A percentile compares a stretch with the other conserved stretches of the same genome.
Conservation (phyloP, 1,140 invertebrate species). For the Calliopsis andreniformis region DNA sequence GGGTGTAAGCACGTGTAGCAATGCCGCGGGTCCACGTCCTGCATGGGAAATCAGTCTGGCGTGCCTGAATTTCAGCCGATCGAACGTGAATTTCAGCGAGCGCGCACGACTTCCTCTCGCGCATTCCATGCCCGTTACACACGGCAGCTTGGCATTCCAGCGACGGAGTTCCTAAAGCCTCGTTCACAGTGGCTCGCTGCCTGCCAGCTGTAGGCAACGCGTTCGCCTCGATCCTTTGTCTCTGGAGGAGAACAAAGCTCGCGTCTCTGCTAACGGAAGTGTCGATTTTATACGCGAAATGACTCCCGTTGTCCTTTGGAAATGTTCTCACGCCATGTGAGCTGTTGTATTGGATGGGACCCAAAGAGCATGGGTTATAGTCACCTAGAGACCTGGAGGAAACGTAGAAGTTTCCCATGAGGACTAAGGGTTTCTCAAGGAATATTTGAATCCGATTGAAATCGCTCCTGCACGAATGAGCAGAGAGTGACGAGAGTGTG, state of each 20-base stretch:
- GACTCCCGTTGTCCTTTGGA: constrained; percentile 37
- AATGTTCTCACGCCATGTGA: constrained; percentile 52
- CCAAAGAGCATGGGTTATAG: no score
- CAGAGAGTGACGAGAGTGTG: no score
- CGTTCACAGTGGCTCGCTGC: constrained; percentile 24
- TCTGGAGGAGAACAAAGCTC: constrained; percentile 30
- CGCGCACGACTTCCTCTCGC: constrained; percentile 48
- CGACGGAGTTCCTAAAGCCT: constrained; percentile 51
- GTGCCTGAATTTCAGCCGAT: constrained; percentile 58
- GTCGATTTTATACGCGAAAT: constrained; percentile 61
- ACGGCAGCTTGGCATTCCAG: constrained; percentile 59
- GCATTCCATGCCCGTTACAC: constrained; percentile 67
- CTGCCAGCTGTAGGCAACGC: background rate
- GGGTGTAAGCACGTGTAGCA: constrained; percentile 60
- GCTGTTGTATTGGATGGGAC: no score
- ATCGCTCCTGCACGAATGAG: no score
- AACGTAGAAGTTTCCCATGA: no score
- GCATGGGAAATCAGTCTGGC: constrained; percentile 52
- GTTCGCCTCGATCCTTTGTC: constrained; percentile 31
- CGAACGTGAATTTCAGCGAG: constrained; percentile 47
- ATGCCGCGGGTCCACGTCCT: constrained; percentile 24
- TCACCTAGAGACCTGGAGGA: no score
- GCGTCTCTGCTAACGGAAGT: constrained; percentile 34
- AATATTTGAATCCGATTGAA: no score
- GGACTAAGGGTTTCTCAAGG: no score